These are phyloP conservation scores for Uloborus diversus DNA, from an alignment of 1,140 invertebrate genomes.

Conservation along the genomic window DNA sequence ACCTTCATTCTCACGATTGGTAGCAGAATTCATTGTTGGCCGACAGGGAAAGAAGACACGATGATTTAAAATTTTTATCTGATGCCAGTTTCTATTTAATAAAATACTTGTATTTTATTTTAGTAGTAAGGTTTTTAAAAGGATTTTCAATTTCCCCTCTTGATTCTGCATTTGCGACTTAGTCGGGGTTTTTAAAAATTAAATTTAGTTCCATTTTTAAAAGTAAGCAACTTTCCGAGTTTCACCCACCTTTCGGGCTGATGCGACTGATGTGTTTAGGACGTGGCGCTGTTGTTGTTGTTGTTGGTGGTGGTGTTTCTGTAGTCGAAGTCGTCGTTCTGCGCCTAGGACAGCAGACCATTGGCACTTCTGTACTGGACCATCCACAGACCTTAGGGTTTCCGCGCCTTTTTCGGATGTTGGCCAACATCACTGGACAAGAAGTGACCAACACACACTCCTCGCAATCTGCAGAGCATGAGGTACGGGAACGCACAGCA, in stretches of 20 bases:
- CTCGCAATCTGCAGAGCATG: background rate
- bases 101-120: no score
- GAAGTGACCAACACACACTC: background rate
- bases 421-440: background rate
- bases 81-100: no score
- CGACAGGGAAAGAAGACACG: no score
- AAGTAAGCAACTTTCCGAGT: no score
- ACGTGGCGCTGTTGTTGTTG: background rate
- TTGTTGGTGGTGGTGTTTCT: background rate
- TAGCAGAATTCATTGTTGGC: no score
- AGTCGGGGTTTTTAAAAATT: no score
- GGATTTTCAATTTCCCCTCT: no score
- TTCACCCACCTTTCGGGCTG: constrained; percentile 17
- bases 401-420: background rate
- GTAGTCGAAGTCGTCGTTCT: background rate
- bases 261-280: background rate
- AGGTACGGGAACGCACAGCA: background rate
- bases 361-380: background rate
- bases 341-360: constrained; percentile 25
- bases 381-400: constrained; percentile 21
- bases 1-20: no score
- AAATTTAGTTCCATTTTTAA: no score
- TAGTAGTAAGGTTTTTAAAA: no score
- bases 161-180: no score
- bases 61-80: no score